Percentiles rank a stretch among this genome's conserved stretches.
Conservation (phyloP, 2,113 vertebrate genomes). For the Zosterops borbonicus region DNA sequence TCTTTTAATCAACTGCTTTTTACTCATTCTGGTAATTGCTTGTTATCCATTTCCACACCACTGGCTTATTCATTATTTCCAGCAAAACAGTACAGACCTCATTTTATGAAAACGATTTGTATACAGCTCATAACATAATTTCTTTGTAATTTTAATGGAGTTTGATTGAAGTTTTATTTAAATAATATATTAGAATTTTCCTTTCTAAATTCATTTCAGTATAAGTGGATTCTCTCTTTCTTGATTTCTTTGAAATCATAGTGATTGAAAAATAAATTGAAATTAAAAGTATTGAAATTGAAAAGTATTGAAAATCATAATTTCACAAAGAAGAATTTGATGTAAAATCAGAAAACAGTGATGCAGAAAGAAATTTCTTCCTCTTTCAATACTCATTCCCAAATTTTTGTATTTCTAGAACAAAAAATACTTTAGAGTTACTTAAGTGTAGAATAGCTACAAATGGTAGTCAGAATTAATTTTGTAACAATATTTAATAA, state of each 20-base stretch:
- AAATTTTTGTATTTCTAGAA: not conserved
- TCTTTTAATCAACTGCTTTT: conserved; percentile 57
- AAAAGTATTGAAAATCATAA: not conserved
- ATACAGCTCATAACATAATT: not conserved
- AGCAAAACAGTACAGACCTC: not conserved
- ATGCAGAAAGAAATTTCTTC: not conserved
- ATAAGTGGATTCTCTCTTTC: not conserved
- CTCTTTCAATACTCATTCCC: not conserved
- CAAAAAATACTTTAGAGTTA: not conserved
- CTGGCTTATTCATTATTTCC: conserved; percentile 34
- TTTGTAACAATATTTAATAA: not conserved
- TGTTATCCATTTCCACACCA: conserved; percentile 36
- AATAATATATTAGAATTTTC: not conserved
- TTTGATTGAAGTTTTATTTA: not conserved
- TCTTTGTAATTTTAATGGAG: not conserved
- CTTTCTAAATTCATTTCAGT: not conserved
- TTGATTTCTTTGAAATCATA: not conserved
- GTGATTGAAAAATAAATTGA: not conserved
- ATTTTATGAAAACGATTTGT: not conserved
- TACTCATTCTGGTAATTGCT: conserved; percentile 44
- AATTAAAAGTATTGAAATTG: not conserved
- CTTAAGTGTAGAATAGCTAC: not conserved
- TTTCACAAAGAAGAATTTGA: not conserved
- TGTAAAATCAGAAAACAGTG: not conserved
- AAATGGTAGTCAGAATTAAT: not conserved